Conservation (phyloP, 2,888 invertebrate genomes). For the Tenthredo amoena region DNA sequence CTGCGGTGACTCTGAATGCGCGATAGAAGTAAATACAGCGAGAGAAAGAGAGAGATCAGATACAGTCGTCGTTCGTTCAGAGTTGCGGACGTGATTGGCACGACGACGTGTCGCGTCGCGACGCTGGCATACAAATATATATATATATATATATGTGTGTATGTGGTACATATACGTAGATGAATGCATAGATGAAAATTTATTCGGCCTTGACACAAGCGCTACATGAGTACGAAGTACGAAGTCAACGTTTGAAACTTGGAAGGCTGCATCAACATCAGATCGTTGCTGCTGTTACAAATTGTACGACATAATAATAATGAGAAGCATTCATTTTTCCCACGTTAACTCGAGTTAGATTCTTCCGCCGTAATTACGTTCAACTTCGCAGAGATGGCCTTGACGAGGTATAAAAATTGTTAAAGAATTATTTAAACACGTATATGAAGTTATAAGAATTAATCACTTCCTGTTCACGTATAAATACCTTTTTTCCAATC, state of each 20-base stretch:
- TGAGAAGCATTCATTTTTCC: background rate
- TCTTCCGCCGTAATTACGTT: background rate
- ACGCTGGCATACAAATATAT: background rate
- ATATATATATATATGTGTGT: background rate
- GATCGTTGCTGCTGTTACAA: background rate
- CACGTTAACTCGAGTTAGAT: background rate
- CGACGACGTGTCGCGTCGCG: background rate
- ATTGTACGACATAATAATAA: background rate
- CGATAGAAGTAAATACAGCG: background rate
- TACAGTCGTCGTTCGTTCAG: background rate
- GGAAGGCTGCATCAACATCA: background rate
- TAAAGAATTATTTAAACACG: background rate
- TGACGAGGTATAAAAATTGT: too few species aligned
- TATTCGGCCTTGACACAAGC: slow-evolving; percentile 70
- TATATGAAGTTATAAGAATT: too few species aligned
- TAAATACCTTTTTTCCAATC: too few species aligned
- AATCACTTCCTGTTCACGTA: too few species aligned
- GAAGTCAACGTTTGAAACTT: background rate
- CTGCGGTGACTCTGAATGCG: background rate
- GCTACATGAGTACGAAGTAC: background rate
- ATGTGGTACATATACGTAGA: slow-evolving; percentile 39
- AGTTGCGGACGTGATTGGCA: background rate
- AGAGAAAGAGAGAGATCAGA: background rate
- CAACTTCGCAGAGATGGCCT: background rate
- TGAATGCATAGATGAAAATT: slow-evolving; percentile 63